Base-by-base conservation (phyloP, 2,113 vertebrate species). In the Atlantisia rogersi region DNA sequence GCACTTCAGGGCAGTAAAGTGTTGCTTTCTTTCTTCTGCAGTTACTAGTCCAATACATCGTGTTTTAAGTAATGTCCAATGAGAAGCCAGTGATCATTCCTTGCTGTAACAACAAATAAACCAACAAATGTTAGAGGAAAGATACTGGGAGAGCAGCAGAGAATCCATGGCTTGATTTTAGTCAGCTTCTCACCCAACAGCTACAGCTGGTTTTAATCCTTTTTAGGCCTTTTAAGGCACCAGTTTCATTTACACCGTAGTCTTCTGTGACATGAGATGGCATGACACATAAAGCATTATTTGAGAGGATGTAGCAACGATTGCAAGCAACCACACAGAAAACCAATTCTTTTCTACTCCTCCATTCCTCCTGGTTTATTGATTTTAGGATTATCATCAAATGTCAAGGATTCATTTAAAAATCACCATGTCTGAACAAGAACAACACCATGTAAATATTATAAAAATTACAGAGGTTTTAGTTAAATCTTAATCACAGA, bases 381-480 rank as follows among this genome's bases (percentile, higher is more conserved):
- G 91, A 95, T 95, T 92, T 91, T 71, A 73, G 37, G 40, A 63
- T 60, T 60, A 74, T 81, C 63, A 75, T 77, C 25, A 77, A 83
- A 69, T 94, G 80, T 67, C 69, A 95, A 75, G n/a, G 24, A 60
- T 46, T 87, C 74, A 73, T 89, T 83, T 87, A 60, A 86, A 93
- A 95, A 89, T 82, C 65, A 55, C 52, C 22, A 5, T 42, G 29
- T 84, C 83, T 89, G 86, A 92, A 84, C 65, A 37, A 79, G 55
- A 76, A 46, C 22, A 92, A 50, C 58, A 40, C 22, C 52, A 81
- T 5, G 0, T 15, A 81, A 86, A 55, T 44, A 31, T 26, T 88
- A 58, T 70, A 82, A 87, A 89, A 96, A 87, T 92, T 76, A 79
- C 65, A 68, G 5, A 58, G 39, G 48, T 21, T 94, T 82, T 82